phyloP scores from a whole-genome alignment of 1,140 invertebrate species.

The Halotydeus destructor region DNA sequence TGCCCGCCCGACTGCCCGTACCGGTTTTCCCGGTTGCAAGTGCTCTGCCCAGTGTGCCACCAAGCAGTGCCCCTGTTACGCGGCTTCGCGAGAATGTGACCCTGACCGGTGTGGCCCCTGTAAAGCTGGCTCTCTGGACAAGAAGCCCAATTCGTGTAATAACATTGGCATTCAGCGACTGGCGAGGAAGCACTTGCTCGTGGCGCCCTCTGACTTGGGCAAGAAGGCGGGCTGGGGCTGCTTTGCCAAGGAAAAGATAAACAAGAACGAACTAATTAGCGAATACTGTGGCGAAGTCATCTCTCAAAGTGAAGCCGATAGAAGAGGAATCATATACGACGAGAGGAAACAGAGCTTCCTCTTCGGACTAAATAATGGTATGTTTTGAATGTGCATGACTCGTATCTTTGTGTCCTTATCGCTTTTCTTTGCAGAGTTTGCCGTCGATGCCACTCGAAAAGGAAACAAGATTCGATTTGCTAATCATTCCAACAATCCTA shows the following conservation, averaged over 20 bases:
- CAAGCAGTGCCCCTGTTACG: slow-evolving; percentile 92
- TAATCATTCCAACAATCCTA: slow-evolving; percentile 97
- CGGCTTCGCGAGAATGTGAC: slow-evolving; percentile 93
- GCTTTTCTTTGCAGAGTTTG: slow-evolving; percentile 45
- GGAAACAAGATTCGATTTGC: slow-evolving; percentile 98
- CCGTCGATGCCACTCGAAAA: slow-evolving; percentile 92
- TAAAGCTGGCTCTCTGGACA: slow-evolving; percentile 66
- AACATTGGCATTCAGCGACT: slow-evolving; percentile 90
- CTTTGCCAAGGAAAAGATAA: slow-evolving; percentile 70
- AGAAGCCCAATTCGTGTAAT: slow-evolving; percentile 75
- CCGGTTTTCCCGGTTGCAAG: slow-evolving; percentile 85
- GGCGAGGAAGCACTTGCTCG: slow-evolving; percentile 54
- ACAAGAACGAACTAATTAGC: slow-evolving; percentile 96
- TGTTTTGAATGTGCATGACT: slow-evolving; percentile 18
- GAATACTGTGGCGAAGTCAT: slow-evolving; percentile 98
- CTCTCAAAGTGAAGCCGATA: slow-evolving; percentile 91
- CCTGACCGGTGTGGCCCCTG: slow-evolving; percentile 93
- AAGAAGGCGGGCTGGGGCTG: slow-evolving; percentile 98
- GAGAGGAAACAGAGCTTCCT: slow-evolving; percentile 98
- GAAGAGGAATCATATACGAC: slow-evolving; percentile 94
- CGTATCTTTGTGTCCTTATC: slow-evolving; percentile 3
- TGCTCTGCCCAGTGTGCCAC: slow-evolving; percentile 97
- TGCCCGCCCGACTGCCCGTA: slow-evolving; percentile 85
- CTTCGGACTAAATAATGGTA: slow-evolving; percentile 91
- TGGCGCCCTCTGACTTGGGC: slow-evolving; percentile 89